phyloP scores from a whole-genome alignment of 2,113 vertebrate species.

The Condylura cristata region DNA sequence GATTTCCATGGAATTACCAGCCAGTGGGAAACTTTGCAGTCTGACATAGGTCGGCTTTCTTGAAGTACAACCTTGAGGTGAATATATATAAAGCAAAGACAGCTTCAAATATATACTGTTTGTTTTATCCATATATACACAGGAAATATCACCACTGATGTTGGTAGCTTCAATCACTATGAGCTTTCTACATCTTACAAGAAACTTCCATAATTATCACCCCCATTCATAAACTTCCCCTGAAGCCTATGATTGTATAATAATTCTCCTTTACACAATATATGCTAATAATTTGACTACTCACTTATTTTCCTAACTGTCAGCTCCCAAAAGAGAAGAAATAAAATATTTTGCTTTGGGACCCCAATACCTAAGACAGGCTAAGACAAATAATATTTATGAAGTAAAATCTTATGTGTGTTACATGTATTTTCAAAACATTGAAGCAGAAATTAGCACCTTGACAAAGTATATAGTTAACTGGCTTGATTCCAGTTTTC shows the following conservation, averaged over 20 bases:
- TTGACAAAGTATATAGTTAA: not conserved
- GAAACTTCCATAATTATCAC: not conserved
- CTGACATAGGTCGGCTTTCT: not conserved
- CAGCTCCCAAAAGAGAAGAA: not conserved
- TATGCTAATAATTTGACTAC: not conserved
- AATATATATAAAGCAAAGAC: not conserved
- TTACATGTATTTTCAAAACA: not conserved
- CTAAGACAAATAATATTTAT: not conserved
- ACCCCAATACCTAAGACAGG: not conserved
- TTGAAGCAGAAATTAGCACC: not conserved
- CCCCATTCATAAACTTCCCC: not conserved
- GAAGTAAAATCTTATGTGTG: not conserved
- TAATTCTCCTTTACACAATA: not conserved
- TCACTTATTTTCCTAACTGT: not conserved
- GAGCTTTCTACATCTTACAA: not conserved
- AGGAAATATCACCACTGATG: not conserved
- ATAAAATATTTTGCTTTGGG: not conserved
- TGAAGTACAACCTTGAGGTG: not conserved
- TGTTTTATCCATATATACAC: not conserved
- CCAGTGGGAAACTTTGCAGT: not conserved
- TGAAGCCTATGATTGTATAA: not conserved
- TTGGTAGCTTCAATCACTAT: not conserved
- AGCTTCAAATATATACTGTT: not conserved
- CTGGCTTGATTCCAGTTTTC: not conserved
- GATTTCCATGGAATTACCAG: not conserved